Percentiles rank a stretch among this genome's conserved stretches.
phyloP scores from a whole-genome alignment of 1,140 invertebrate genomes.

The Heliconius hermathena region DNA sequence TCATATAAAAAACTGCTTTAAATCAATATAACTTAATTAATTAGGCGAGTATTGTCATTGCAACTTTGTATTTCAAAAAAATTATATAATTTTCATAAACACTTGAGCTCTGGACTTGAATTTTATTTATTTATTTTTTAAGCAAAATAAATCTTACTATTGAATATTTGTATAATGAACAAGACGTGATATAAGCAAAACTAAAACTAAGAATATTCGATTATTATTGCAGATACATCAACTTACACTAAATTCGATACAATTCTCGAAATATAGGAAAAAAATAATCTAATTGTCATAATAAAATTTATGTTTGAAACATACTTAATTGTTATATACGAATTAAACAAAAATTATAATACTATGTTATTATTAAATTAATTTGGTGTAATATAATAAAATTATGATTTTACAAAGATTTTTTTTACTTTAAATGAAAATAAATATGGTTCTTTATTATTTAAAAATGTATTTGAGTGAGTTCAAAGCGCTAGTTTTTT shows the following conservation, averaged over 20 bases:
- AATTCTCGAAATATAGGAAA: slow-evolving; percentile 19
- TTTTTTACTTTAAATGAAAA: background rate
- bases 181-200: background rate
- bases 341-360: background rate
- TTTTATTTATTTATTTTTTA: background rate
- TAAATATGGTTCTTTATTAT: background rate
- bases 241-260: slow-evolving; percentile 9
- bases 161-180: background rate
- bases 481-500: background rate
- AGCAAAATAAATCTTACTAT: slow-evolving; percentile 1
- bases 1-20: slow-evolving; percentile 17
- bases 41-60: slow-evolving; percentile 12
- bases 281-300: slow-evolving; percentile 9
- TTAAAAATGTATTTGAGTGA: background rate
- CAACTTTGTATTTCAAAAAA: background rate
- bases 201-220: background rate
- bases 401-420: background rate
- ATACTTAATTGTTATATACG: background rate
- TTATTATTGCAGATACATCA: slow-evolving; percentile 27
- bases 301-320: slow-evolving; percentile 7
- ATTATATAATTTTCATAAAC: background rate
- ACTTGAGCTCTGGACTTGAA: slow-evolving; percentile 13
- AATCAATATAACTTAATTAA: slow-evolving; percentile 1
- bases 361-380: background rate
- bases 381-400: background rate